Percentiles rank a stretch among this genome's conserved stretches.
Evolutionary conservation across 2,888 invertebrate species (phyloP).

Genomic region (Rotaria macrura): DNA sequence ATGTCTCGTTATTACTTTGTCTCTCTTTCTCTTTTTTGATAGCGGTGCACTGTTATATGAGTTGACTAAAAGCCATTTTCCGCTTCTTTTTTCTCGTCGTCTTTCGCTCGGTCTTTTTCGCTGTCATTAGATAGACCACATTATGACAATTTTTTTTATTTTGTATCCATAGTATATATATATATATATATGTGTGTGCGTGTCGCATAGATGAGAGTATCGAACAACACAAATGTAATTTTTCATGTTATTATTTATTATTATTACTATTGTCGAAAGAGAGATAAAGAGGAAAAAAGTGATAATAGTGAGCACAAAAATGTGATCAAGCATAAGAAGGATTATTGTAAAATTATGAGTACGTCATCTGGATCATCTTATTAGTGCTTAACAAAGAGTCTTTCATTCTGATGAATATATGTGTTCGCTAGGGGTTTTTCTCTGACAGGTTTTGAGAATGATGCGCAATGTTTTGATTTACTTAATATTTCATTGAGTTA

Average conservation of each 20-base stretch:
- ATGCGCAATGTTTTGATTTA: too few relatives aligned
- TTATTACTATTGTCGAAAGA: background rate
- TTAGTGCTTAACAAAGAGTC: background rate
- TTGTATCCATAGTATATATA: too few relatives aligned
- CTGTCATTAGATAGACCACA: background rate
- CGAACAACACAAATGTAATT: background rate
- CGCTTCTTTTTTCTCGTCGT: background rate
- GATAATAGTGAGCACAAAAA: background rate
- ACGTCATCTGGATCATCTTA: background rate
- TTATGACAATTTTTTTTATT: slow-evolving; percentile 4
- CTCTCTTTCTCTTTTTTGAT: background rate
- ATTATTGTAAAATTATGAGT: background rate
- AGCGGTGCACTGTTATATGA: background rate
- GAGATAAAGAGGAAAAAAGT: background rate
- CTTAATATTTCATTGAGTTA: background rate
- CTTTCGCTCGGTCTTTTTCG: background rate
- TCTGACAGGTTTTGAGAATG: background rate
- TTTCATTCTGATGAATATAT: background rate
- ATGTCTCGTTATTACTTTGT: slow-evolving; percentile 8
- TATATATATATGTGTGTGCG: too few relatives aligned
- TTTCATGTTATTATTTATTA: background rate
- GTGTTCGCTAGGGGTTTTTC: background rate
- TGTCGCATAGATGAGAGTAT: background rate
- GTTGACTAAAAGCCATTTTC: background rate
- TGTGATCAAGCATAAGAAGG: background rate